phyloP scores from a whole-genome alignment of 2,888 invertebrate genomes.

The Eurytoma adleriae region DNA sequence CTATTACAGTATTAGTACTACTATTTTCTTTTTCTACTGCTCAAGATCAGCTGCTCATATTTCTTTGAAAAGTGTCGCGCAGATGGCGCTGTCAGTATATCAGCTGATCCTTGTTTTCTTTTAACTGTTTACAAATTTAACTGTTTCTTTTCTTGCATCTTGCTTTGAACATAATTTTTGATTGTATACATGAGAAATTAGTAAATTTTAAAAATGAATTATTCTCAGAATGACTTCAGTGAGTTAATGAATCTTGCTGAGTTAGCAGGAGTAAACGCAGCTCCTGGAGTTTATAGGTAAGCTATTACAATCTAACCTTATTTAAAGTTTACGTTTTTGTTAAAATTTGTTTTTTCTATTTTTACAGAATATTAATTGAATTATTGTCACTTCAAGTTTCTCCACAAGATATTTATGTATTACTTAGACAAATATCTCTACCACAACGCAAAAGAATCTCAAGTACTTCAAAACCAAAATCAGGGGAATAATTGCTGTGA shows the following conservation, averaged over 20 bases:
- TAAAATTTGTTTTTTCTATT: conserved; percentile 23
- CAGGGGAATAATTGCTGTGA: not conserved
- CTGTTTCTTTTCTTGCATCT: not conserved
- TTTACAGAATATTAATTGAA: conserved; percentile 67
- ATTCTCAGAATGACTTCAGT: conserved; percentile 63
- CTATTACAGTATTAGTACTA: no score
- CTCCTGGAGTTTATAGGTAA: conserved; percentile 68
- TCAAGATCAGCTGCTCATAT: no score
- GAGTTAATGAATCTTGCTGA: conserved; percentile 68
- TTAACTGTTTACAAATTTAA: not conserved
- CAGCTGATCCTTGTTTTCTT: conserved; percentile 16
- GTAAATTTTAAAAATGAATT: conserved; percentile 61
- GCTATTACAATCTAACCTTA: conserved; percentile 39
- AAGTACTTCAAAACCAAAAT: conserved; percentile 38
- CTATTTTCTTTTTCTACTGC: no score
- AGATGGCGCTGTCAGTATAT: conserved; percentile 18
- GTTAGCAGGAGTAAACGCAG: conserved; percentile 66
- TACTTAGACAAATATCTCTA: conserved; percentile 66
- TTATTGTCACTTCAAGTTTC: conserved; percentile 67
- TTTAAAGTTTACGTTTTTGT: not conserved
- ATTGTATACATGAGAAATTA: no score
- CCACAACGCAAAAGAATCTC: conserved; percentile 48
- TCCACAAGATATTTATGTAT: conserved; percentile 70
- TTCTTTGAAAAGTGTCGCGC: no score
- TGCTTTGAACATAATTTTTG: no score